Evolutionary conservation across 2,888 invertebrate genomes (phyloP), one percentile per base, ranked within the genome.

Genomic region (Hesperia comma): DNA sequence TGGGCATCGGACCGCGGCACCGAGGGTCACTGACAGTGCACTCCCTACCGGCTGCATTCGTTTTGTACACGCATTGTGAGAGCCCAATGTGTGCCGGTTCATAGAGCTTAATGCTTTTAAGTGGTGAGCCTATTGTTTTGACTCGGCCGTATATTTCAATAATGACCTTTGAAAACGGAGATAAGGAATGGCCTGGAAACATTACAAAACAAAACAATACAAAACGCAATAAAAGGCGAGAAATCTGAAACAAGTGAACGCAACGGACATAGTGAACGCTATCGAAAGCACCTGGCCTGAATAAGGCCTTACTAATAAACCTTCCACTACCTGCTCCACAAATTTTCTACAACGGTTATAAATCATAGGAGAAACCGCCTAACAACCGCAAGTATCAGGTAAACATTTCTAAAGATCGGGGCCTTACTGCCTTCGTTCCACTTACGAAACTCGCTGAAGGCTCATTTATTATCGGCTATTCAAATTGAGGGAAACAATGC

Each of bases 401-500:
- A 68, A 64, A 72, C 69, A 80, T 87, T 84, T 86, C 84, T 81
- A 84, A 84, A 85, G 77, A 78, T 72, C 75, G 72, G 61, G 67
- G 72, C 71, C 73, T 75, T 69, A 72, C 73, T 72, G 71, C 71
- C 79, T 80, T 77, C 79, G 90, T 87, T 82, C 85, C 77, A 88
- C 82, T 90, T 90, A 81, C 87, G 84, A 88, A 87, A 88, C 79
- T 74, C 72, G 77, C 83, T 79, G 83, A 84, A 83, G 83, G 82
- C 81, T 82, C 75, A 76, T 67, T 67, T 67, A 67, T 86, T 87
- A 86, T 86, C 83, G 82, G 80, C 87, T 80, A 89, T 90, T 89
- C 84, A 88, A 86, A 81, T 76, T 71, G 79, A 76, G 75, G 80
- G 78, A 87, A 84, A 90, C 90, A 90, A 91, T 90, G 82, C 84